Evolutionary conservation across 2,888 invertebrate species (phyloP), one percentile per base, ranked within the genome.

Genomic region (Acrocera orbiculus): DNA sequence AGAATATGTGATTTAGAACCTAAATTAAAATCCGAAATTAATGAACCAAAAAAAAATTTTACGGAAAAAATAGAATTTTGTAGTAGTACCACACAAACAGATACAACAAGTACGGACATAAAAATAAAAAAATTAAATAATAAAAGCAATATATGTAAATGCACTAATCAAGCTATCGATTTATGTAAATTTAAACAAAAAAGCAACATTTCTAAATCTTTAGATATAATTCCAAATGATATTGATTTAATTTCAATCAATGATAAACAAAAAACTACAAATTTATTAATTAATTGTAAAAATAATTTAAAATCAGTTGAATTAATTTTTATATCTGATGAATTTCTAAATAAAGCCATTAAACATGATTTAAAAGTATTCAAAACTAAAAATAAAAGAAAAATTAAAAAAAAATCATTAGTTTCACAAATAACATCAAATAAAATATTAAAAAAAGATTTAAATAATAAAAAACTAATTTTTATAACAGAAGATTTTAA

Each of bases 311-410:
- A 13, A 20, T 46, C 45, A 1, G 43, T 46, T 30, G 45, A 46
- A 36, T 29, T 46, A 22, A 43, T 46, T n/a, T 44, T 46, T 31
- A 46, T 46, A 14, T 43, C 44, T 4, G 45, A 46, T 30, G 45
- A 46, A 34, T 46, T 39, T 42, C 32, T 44, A 6, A 42, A 42
- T 34, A 40, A 41, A 36, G 40, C 38, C 13, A 28, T 39, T n/a
- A 37, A 43, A 32, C 42, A 44, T 31, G 40, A 42, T 36, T 29
- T 44, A 2, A 42, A 40, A 23, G 35, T 44, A 11, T 32, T 42
- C 7, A 41, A 44, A 27, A 36, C 25, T 27, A 40, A 40, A 25
- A 35, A 39, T 26, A 34, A 31, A 10, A 5, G n/a, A n/a, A n/a
- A n/a, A n/a, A n/a, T n/a, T n/a, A n/a, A n/a, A n/a, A n/a, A n/a